Evolutionary conservation across 1,140 invertebrate species (phyloP), one percentile per base, ranked within the genome.

Genomic region (Cephus cinctus): DNA sequence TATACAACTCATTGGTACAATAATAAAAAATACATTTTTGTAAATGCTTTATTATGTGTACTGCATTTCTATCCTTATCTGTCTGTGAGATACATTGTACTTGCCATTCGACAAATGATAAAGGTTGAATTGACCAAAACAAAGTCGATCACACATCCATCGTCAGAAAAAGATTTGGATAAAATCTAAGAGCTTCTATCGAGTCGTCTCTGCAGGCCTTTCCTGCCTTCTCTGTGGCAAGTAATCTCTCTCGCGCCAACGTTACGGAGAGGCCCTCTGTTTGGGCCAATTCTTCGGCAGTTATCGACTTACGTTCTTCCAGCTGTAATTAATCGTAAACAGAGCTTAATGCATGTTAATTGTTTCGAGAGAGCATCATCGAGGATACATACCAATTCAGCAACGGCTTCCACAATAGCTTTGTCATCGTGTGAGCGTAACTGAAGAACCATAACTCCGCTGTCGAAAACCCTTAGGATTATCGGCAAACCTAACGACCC

Each of bases 151-250:
- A 75, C 43, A 52, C 47, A 42, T 67, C 55, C 40, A 57, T 25
- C 52, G 67, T 59, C 48, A 91, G 69, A 77, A 96, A 90, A 27
- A 84, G 72, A 82, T 98, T 98, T 1, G 89, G 87, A 80, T 92
- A 98, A 78, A 98, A 98, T 58, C 87, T 79, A 19, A 98, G 75
- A 27, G 94, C 94, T 80, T 98, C 92, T 44, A 96, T 87, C 1
- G 89, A 89, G 71, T 98, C 94, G 75, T 98, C 96, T 52, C 94
- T 80, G 67, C 94, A 97, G n/a, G 89, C 83, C 58, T 85, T 80
- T 1, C 93, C 94, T 59, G 82, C 75, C 57, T 86, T 86, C 77
- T 98, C 95, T 4, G 90, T 84, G 9, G 88, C 83, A 41, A 92
- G 73, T 8, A 98, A 78, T 35, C 88, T 83, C 78, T 97, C 93